Conservation (phyloP, 2,113 vertebrate genomes). For the Semnornis frantzii region DNA sequence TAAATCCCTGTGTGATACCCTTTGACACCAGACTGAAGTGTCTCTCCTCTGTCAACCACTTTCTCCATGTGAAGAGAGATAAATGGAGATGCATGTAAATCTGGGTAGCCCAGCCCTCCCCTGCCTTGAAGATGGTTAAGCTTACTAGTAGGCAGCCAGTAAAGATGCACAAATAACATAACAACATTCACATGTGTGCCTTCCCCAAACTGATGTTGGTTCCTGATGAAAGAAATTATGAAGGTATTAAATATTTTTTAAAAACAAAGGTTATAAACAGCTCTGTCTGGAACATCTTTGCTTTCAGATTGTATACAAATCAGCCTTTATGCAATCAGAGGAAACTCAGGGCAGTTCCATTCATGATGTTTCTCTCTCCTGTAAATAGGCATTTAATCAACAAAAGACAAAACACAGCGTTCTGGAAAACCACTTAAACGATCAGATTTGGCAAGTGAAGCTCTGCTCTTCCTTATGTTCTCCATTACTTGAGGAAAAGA, state of each 20-base stretch:
- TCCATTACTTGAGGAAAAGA: not conserved
- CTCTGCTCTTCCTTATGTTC: not conserved
- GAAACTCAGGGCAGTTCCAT: not conserved
- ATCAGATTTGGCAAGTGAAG: not conserved
- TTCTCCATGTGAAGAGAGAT: not conserved
- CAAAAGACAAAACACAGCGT: not conserved
- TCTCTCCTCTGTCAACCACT: not conserved
- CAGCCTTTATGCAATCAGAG: not conserved
- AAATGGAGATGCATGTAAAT: not conserved
- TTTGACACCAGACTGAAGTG: not conserved
- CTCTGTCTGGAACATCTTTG: not conserved
- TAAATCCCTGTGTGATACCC: not conserved
- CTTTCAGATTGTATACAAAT: not conserved
- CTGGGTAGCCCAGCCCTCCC: not conserved
- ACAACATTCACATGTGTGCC: not conserved
- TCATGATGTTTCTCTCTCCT: not conserved
- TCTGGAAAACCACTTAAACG: not conserved
- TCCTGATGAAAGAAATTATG: not conserved
- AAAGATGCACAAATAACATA: not conserved
- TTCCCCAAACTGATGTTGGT: not conserved
- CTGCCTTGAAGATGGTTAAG: not conserved
- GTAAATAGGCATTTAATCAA: conserved; percentile 32
- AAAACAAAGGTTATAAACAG: not conserved
- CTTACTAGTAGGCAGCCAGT: not conserved
- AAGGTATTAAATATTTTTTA: not conserved